These are phyloP conservation scores for Leptothorax acervorum DNA, from an alignment of 2,888 invertebrate genomes.

Conservation along the genomic window DNA sequence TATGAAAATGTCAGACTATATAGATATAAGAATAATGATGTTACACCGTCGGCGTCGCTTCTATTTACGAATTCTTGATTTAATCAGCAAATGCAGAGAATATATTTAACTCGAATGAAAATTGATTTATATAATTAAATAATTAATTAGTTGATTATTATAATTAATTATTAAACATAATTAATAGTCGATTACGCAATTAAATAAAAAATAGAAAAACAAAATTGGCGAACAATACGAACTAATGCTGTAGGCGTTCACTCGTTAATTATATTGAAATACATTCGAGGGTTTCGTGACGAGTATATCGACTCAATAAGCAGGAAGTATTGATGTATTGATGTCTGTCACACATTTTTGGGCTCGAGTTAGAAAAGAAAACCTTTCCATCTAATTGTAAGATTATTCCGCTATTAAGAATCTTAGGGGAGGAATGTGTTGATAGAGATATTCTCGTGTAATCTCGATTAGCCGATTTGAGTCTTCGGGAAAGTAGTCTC, in stretches of 20 bases:
- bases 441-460: conserved; percentile 56
- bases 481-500: conserved; percentile 17
- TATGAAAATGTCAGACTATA: not conserved
- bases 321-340: not conserved
- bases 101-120: conserved; percentile 10
- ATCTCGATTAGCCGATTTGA: conserved; percentile 71
- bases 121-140: conserved; percentile 18
- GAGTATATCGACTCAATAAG: not conserved
- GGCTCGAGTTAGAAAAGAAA: not conserved
- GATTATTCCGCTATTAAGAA: conserved; percentile 14
- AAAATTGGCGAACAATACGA: not conserved
- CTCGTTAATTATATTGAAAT: not conserved
- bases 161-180: conserved; percentile 13
- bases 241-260: not conserved
- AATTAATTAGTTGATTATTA: not conserved
- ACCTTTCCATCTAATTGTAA: not conserved
- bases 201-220: not conserved
- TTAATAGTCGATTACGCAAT: not conserved
- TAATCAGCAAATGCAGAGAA: not conserved
- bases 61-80: conserved; percentile 5
- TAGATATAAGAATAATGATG: not conserved
- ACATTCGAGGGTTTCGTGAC: not conserved
- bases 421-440: conserved; percentile 3
- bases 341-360: not conserved
- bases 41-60: not conserved